These are phyloP conservation scores for Ailurus styani DNA, from an alignment of 2,113 vertebrate species.

Conservation along the genomic window DNA sequence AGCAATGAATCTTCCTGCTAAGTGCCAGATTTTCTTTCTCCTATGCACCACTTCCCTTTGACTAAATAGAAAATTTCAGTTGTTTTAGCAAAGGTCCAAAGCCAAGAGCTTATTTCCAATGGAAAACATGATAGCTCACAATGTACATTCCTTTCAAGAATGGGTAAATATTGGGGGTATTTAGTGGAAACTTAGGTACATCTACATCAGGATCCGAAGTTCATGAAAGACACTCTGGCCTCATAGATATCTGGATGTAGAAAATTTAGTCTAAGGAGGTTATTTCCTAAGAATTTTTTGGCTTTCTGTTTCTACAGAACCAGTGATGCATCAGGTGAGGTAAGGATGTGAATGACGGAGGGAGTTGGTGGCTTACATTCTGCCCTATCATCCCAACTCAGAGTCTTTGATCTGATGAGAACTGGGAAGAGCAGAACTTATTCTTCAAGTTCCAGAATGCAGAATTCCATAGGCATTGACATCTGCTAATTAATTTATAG, in stretches of 20 bases:
- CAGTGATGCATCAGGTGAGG: background rate
- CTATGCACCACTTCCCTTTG: constrained; percentile 14
- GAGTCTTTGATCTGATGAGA: background rate
- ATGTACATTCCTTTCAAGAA: background rate
- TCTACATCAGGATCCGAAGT: background rate
- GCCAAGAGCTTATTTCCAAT: background rate
- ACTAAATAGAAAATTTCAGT: background rate
- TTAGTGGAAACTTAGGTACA: background rate
- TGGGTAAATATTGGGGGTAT: background rate
- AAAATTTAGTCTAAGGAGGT: background rate
- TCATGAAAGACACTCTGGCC: background rate
- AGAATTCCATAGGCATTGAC: background rate
- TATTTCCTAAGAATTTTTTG: background rate
- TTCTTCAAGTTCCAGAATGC: background rate
- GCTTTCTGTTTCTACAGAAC: background rate
- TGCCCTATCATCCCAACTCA: background rate
- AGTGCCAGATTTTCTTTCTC: constrained; percentile 1
- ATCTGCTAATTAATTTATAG: background rate
- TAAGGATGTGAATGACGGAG: background rate
- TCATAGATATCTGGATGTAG: background rate
- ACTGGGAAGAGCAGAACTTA: background rate
- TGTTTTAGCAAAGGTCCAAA: constrained; percentile 9
- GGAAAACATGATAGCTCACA: background rate
- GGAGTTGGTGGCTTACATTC: background rate
- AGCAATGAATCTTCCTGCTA: constrained; percentile 47